phyloP scores from a whole-genome alignment of 2,113 vertebrate species.

The Microtus ochrogaster region DNA sequence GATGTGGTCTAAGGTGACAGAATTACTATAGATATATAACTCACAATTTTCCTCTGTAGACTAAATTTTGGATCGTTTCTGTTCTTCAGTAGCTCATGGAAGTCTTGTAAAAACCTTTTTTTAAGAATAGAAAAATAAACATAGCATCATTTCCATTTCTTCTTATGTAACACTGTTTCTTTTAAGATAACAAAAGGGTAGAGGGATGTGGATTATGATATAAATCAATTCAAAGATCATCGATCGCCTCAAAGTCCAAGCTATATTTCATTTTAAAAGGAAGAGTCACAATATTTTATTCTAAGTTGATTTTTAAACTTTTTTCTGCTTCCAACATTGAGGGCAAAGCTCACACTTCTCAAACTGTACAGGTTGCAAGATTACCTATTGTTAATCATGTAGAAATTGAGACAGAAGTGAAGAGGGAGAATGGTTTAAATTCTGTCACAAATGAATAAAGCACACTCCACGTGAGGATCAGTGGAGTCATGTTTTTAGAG shows the following conservation, averaged over 20 bases:
- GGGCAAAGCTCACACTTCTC: neutral
- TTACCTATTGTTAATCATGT: neutral
- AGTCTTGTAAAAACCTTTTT: neutral
- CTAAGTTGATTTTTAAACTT: neutral
- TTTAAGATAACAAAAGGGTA: neutral
- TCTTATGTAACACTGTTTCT: neutral
- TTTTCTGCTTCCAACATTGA: neutral
- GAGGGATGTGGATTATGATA: neutral
- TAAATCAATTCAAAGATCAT: neutral
- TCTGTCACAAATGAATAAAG: constrained; percentile 32
- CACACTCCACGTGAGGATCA: neutral
- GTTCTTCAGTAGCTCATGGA: neutral
- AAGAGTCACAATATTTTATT: neutral
- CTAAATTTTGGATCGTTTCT: neutral
- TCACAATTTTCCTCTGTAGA: neutral
- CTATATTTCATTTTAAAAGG: constrained; percentile 16
- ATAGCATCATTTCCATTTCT: neutral
- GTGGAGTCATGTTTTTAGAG: neutral
- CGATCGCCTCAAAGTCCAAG: neutral
- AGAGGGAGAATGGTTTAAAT: neutral
- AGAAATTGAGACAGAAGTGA: neutral
- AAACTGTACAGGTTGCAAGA: neutral
- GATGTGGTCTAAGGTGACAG: neutral
- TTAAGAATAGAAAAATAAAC: neutral
- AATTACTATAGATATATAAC: neutral